Evolutionary conservation across 2,888 invertebrate species (phyloP).

Genomic region (Drosophila setosimentum): DNA sequence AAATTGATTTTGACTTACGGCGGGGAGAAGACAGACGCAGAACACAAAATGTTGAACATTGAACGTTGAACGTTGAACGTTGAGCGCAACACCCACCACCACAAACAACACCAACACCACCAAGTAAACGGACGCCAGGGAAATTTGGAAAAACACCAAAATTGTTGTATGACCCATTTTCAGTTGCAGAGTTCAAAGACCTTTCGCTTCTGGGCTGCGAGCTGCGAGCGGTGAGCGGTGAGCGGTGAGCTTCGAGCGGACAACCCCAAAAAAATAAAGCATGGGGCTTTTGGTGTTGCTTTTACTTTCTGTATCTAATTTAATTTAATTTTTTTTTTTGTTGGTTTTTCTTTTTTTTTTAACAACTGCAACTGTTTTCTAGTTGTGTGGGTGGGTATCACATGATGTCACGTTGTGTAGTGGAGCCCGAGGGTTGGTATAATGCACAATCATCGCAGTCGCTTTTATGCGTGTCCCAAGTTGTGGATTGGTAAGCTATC

Average conservation of each 20-base stretch:
- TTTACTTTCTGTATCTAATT: slow-evolving; percentile 74
- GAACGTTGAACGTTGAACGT: background rate
- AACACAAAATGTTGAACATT: background rate
- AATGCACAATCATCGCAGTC: slow-evolving; percentile 67
- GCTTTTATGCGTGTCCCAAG: slow-evolving; percentile 59
- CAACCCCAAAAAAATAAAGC: slow-evolving; percentile 65
- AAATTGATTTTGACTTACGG: slow-evolving; percentile 64
- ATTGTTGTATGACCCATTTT: slow-evolving; percentile 82
- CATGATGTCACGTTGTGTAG: slow-evolving; percentile 66
- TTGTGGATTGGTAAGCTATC: slow-evolving; percentile 25
- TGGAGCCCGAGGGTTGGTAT: slow-evolving; percentile 63
- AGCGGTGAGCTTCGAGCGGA: slow-evolving; percentile 32
- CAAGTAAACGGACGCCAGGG: slow-evolving; percentile 40
- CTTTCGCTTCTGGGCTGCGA: slow-evolving; percentile 47
- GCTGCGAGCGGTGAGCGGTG: slow-evolving; percentile 14
- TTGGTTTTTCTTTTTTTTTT: background rate
- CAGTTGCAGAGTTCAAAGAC: slow-evolving; percentile 82
- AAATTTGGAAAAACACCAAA: slow-evolving; percentile 52
- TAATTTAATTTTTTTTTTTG: slow-evolving; percentile 37
- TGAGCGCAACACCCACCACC: slow-evolving; percentile 28
- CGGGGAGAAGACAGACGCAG: slow-evolving; percentile 18
- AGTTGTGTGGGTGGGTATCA: slow-evolving; percentile 47
- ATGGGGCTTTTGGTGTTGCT: slow-evolving; percentile 54
- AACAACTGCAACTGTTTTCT: slow-evolving; percentile 75
- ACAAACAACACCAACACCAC: slow-evolving; percentile 48